Evolutionary conservation across 2,113 vertebrate species (phyloP).

Genomic region (Helogale parvula): DNA sequence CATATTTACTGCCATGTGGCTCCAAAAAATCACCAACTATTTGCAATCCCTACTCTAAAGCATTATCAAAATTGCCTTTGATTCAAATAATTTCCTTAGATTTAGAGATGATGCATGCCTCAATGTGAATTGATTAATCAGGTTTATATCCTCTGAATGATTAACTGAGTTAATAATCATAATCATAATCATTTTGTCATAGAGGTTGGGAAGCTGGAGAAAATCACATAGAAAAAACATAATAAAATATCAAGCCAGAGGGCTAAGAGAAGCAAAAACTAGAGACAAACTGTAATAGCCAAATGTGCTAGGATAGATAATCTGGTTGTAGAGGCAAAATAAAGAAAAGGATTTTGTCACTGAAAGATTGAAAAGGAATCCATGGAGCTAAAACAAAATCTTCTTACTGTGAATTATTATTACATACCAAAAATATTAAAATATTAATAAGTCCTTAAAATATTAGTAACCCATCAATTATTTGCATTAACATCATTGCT

Average conservation of each 20-base stretch:
- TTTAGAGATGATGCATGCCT: background rate
- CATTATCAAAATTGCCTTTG: background rate
- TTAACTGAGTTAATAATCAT: background rate
- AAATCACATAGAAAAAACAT: background rate
- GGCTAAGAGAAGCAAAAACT: background rate
- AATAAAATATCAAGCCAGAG: background rate
- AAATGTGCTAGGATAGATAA: background rate
- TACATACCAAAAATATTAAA: background rate
- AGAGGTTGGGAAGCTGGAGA: background rate
- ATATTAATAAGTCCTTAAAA: background rate
- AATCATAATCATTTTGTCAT: background rate
- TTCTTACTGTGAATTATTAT: background rate
- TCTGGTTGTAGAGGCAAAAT: background rate
- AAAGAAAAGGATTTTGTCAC: background rate
- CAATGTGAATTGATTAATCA: background rate
- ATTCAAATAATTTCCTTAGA: background rate
- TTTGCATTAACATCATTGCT: background rate
- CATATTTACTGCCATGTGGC: background rate
- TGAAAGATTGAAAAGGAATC: background rate
- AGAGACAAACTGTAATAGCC: background rate
- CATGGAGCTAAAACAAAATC: background rate
- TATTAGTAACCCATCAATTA: background rate
- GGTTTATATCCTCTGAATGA: background rate
- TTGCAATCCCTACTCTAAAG: background rate
- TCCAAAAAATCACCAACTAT: background rate